phyloP scores from a whole-genome alignment of 1,140 invertebrate species.

The Drosophila pruinosa region DNA sequence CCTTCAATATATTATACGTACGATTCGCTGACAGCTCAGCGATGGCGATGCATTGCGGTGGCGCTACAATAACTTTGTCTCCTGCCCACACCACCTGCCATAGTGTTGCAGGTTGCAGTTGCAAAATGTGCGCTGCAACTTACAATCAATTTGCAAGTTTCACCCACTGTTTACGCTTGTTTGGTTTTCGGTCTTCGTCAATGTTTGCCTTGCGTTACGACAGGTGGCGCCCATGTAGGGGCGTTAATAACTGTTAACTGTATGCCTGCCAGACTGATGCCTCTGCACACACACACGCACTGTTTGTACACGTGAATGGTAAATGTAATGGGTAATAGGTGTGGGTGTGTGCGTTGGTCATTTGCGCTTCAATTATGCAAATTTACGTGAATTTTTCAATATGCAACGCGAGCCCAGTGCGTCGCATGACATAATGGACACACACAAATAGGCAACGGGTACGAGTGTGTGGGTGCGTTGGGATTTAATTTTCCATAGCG shows the following conservation, averaged over 20 bases:
- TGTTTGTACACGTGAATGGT: background rate
- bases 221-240: slow-evolving; percentile 19
- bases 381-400: slow-evolving; percentile 48
- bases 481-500: slow-evolving; percentile 71
- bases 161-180: background rate
- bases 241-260: slow-evolving; percentile 41
- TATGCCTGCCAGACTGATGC: slow-evolving; percentile 23
- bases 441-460: background rate
- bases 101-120: slow-evolving; percentile 14
- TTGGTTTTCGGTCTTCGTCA: slow-evolving; percentile 16
- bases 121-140: slow-evolving; percentile 9
- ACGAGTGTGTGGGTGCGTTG: slow-evolving; percentile 20
- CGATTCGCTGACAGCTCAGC: slow-evolving; percentile 7
- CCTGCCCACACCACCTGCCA: slow-evolving; percentile 8
- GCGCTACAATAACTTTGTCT: background rate
- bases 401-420: slow-evolving; percentile 18
- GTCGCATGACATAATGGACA: slow-evolving; percentile 41
- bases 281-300: background rate
- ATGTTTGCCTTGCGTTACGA: slow-evolving; percentile 7
- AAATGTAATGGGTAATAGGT: background rate
- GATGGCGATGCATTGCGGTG: background rate
- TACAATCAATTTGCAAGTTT: slow-evolving; percentile 23
- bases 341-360: slow-evolving; percentile 22
- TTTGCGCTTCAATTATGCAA: slow-evolving; percentile 69
- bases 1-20: slow-evolving; percentile 8